These are phyloP conservation scores for Nyctereutes procyonoides DNA, from an alignment of 2,113 vertebrate genomes.

Conservation along the genomic window DNA sequence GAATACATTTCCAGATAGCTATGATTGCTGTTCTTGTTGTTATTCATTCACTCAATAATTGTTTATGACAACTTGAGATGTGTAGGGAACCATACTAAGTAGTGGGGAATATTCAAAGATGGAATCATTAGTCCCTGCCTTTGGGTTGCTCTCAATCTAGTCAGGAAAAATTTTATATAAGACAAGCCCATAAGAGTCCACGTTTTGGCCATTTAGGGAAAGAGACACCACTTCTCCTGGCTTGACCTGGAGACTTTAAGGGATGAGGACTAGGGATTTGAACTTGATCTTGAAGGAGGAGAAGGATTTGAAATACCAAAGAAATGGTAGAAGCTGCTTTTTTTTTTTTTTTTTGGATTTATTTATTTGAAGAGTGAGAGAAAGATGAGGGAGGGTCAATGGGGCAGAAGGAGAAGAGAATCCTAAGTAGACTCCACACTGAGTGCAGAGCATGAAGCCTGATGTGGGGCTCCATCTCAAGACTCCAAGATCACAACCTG, in stretches of 20 bases:
- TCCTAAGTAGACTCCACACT: not conserved
- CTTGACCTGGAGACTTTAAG: constrained; percentile 1
- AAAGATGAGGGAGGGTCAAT: not conserved
- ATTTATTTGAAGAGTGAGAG: not conserved
- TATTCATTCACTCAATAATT: not conserved
- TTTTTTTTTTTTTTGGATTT: not conserved
- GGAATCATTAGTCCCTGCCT: not conserved
- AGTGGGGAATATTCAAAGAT: not conserved
- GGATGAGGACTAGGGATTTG: not conserved
- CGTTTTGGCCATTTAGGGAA: not conserved
- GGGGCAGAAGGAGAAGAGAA: not conserved
- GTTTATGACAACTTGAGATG: not conserved
- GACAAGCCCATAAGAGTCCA: not conserved
- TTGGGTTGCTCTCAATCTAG: not conserved
- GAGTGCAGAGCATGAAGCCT: not conserved
- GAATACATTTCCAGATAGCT: not conserved
- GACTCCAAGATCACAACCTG: not conserved
- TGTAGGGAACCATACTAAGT: not conserved
- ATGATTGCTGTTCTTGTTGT: constrained; percentile 3
- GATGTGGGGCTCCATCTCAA: not conserved
- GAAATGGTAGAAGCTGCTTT: not conserved
- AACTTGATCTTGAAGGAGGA: not conserved
- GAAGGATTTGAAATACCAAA: not conserved
- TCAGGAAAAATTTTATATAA: not conserved
- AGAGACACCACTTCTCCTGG: not conserved